These are phyloP conservation scores for Gymnocypris eckloni DNA, from an alignment of 2,797 vertebrate species.

Conservation along the genomic window DNA sequence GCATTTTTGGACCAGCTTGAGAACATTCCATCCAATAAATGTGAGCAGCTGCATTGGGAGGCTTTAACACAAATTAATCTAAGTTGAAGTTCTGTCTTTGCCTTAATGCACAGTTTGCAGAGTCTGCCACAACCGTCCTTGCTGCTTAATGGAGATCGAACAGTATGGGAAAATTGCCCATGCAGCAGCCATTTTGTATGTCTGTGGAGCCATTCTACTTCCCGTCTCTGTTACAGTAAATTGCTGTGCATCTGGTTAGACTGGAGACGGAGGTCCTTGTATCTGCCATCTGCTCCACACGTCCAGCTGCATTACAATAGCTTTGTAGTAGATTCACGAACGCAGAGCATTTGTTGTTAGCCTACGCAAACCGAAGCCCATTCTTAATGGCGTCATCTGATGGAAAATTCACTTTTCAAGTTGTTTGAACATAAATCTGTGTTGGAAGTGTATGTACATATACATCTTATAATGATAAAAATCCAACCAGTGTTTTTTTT, in stretches of 20 bases:
- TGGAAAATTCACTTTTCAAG: too few relatives aligned
- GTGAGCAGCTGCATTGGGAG: conserved; percentile 51
- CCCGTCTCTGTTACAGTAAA: conserved; percentile 42
- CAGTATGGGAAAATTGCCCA: conserved; percentile 56
- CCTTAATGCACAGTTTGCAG: conserved; percentile 59
- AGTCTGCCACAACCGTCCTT: conserved; percentile 48
- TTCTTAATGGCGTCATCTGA: not conserved
- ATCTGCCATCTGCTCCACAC: conserved; percentile 14
- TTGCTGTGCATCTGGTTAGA: conserved; percentile 29
- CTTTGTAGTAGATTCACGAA: not conserved
- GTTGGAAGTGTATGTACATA: too few relatives aligned
- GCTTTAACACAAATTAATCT: conserved; percentile 48
- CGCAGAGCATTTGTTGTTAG: not conserved
- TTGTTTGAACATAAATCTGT: too few relatives aligned
- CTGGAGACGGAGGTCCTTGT: not conserved
- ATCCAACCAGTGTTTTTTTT: too few relatives aligned
- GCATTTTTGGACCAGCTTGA: not conserved
- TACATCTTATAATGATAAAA: too few relatives aligned
- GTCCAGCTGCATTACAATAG: conserved; percentile 29
- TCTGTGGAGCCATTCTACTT: conserved; percentile 28
- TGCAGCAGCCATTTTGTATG: conserved; percentile 60
- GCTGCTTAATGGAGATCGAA: conserved; percentile 58
- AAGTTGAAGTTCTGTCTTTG: conserved; percentile 44
- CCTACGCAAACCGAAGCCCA: not conserved
- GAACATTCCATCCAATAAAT: conserved; percentile 32